Conservation (phyloP, 2,888 invertebrate species). For the Deladenus siricidicola region DNA sequence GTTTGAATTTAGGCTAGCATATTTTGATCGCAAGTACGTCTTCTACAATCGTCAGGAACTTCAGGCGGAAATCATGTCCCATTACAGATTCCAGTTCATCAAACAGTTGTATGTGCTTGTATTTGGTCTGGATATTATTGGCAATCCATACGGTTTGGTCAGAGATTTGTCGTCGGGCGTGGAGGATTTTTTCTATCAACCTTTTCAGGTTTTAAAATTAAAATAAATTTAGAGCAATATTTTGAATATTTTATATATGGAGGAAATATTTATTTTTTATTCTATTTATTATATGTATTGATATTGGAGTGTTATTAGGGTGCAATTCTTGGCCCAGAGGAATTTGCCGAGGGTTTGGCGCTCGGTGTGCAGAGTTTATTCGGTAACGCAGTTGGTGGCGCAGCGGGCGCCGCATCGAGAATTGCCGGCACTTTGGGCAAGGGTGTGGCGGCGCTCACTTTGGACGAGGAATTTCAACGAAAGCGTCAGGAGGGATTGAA, state of each 20-base stretch:
- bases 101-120: slow-evolving; percentile 77
- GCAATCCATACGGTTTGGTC: slow-evolving; percentile 96
- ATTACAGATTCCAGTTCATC: slow-evolving; percentile 82
- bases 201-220: slow-evolving; percentile 59
- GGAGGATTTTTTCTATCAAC: slow-evolving; percentile 96
- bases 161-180: slow-evolving; percentile 90
- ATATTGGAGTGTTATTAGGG: slow-evolving; percentile 57
- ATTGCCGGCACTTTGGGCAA: slow-evolving; percentile 65
- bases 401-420: slow-evolving; percentile 87
- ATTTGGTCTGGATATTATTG: slow-evolving; percentile 76
- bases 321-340: slow-evolving; percentile 95
- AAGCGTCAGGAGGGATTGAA: slow-evolving; percentile 71
- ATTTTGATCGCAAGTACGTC: slow-evolving; percentile 74
- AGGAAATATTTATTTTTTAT: no score
- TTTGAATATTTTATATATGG: background rate
- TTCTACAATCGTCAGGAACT: slow-evolving; percentile 83
- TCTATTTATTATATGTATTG: no score
- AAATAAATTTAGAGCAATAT: background rate
- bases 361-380: background rate
- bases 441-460: slow-evolving; percentile 83
- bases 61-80: slow-evolving; percentile 71
- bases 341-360: slow-evolving; percentile 72
- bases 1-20: slow-evolving; percentile 83
- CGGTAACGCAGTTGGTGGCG: slow-evolving; percentile 71
- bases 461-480: slow-evolving; percentile 88